Conservation (phyloP, 2,888 invertebrate species). For the Drosophila demipolita region DNA sequence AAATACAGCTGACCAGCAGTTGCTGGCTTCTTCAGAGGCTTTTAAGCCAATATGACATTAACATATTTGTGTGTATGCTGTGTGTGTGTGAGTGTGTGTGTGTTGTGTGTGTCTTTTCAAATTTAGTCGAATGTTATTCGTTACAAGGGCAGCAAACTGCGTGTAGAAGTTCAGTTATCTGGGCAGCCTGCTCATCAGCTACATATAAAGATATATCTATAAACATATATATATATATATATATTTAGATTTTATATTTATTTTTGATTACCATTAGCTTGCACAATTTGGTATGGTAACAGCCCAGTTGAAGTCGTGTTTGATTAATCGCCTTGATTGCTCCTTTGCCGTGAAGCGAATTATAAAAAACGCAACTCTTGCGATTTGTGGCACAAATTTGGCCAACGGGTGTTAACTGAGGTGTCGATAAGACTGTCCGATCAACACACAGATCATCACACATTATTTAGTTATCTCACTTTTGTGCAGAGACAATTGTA, state of each 20-base stretch:
- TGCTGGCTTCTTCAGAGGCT: conserved; percentile 11
- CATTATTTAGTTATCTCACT: neutral
- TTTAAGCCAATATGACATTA: conserved; percentile 60
- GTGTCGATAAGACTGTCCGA: conserved; percentile 47
- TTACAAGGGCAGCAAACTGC: conserved; percentile 70
- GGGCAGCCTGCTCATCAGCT: conserved; percentile 15
- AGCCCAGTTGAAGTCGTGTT: conserved; percentile 54
- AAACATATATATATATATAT: conserved; percentile 11
- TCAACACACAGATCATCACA: conserved; percentile 27
- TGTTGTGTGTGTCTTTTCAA: conserved; percentile 28
- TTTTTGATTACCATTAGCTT: conserved; percentile 67
- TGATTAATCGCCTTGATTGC: conserved; percentile 66
- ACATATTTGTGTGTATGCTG: conserved; percentile 60
- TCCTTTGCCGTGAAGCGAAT: conserved; percentile 18
- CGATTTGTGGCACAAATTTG: conserved; percentile 49
- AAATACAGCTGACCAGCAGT: conserved; percentile 54
- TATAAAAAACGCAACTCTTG: conserved; percentile 18
- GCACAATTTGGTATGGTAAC: conserved; percentile 66
- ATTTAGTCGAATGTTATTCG: conserved; percentile 62
- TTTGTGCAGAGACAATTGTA: neutral
- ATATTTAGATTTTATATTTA: conserved; percentile 29
- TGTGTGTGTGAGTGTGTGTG: conserved; percentile 27
- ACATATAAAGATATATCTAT: neutral
- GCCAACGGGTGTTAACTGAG: conserved; percentile 47
- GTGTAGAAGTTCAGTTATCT: conserved; percentile 60